These are phyloP conservation scores for Nibea coibor DNA, from an alignment of 2,113 vertebrate genomes.

Conservation along the genomic window DNA sequence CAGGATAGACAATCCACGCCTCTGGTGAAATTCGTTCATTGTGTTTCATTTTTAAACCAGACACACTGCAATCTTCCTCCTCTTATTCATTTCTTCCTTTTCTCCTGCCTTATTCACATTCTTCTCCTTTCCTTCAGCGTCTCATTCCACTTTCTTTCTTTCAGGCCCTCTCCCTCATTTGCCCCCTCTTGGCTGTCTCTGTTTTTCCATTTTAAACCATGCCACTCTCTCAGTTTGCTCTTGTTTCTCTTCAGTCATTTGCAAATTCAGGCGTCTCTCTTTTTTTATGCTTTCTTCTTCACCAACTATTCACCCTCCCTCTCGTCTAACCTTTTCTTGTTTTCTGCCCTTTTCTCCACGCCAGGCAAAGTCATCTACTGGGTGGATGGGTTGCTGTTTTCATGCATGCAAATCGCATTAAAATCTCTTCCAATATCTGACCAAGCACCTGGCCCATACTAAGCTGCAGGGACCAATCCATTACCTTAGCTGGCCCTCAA, in stretches of 20 bases:
- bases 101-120: slow-evolving; percentile 56
- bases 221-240: slow-evolving; percentile 15
- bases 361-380: slow-evolving; percentile 26
- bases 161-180: slow-evolving; percentile 28
- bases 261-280: slow-evolving; percentile 19
- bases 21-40: slow-evolving; percentile 74
- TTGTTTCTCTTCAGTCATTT: slow-evolving; percentile 47
- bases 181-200: slow-evolving; percentile 4
- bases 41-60: slow-evolving; percentile 72
- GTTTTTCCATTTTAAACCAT: slow-evolving; percentile 57
- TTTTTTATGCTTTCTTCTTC: slow-evolving; percentile 11
- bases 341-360: slow-evolving; percentile 5
- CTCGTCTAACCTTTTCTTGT: slow-evolving; percentile 16
- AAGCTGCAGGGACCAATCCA: slow-evolving; percentile 68
- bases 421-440: slow-evolving; percentile 76
- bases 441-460: slow-evolving; percentile 68
- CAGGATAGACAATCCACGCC: slow-evolving; percentile 70
- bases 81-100: slow-evolving; percentile 41
- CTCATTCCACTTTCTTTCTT: slow-evolving; percentile 55
- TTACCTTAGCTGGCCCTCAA: slow-evolving; percentile 65
- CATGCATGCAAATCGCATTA: slow-evolving; percentile 73
- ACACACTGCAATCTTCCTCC: slow-evolving; percentile 27
- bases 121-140: slow-evolving; percentile 34
- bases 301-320: slow-evolving; percentile 1
- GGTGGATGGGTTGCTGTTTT: slow-evolving; percentile 44